Evolutionary conservation across 2,888 invertebrate genomes (phyloP).

Genomic region (Eueremaeus valkanovi): DNA sequence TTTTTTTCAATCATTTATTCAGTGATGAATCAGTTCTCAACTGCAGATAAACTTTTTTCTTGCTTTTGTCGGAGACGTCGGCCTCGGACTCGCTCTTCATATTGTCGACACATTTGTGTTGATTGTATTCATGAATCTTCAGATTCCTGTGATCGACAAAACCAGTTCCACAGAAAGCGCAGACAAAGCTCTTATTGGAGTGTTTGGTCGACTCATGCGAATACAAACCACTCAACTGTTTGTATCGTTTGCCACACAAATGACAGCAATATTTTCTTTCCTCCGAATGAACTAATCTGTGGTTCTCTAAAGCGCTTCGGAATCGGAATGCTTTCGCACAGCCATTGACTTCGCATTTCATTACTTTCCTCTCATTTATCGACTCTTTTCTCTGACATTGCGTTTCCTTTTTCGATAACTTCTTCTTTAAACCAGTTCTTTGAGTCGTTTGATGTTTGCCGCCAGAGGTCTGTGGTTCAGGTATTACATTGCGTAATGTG

Average conservation of each 20-base stretch:
- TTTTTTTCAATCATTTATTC: no score
- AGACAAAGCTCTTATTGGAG: not conserved
- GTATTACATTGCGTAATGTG: no score
- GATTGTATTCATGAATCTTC: conserved; percentile 7
- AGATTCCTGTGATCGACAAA: conserved; percentile 8
- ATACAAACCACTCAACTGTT: conserved; percentile 8
- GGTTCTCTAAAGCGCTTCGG: not conserved
- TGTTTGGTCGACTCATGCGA: conserved; percentile 10
- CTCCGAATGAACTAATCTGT: not conserved
- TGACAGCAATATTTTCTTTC: not conserved
- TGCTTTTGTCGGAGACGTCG: no score
- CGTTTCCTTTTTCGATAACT: no score
- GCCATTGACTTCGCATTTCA: not conserved
- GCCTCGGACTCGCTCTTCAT: no score
- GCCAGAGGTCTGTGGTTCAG: no score
- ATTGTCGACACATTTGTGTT: not conserved
- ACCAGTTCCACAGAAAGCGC: not conserved
- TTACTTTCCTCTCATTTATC: not conserved
- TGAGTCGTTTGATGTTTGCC: no score
- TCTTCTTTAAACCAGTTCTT: no score
- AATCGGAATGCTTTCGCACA: not conserved
- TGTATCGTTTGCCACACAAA: conserved; percentile 14
- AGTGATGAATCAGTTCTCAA: no score
- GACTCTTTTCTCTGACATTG: no score
- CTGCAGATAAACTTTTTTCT: no score